Evolutionary conservation across 1,140 invertebrate genomes (phyloP), one percentile per base, ranked within the genome.

Genomic region (Heliothis subflexa): DNA sequence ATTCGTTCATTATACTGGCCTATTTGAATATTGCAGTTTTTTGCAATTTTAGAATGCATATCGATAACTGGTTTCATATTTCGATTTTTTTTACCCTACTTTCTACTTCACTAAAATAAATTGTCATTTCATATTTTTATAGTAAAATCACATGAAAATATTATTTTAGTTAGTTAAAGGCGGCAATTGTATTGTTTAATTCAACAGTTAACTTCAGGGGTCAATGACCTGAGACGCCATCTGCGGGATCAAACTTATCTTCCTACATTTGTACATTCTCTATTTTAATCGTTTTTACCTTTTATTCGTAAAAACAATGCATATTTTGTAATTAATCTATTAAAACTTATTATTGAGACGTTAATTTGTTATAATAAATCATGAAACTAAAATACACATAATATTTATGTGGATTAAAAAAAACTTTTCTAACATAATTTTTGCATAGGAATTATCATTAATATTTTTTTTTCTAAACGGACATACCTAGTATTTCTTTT

Each of bases 211-310:
- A 75, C 28, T 62, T 59, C 1, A 25, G 49, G 57, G 74, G 74
- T 64, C 74, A 68, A 66, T 12, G 74, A 68, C 74, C 74, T 7
- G 21, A 25, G 28, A 55, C 74, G 61, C 74, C 74, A 77, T 66
- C 74, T 66, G 74, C 54, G 40, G 59, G 62, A 28, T 28, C 28
- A 62, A 57, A n/a, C 54, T 10, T 57, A 54, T 3, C 25, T 25
- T 4, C 33, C 40, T 47, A 40, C 47, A 59, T 57, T 73, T 59
- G 54, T 73, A 33, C 16, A 50, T 5, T 55, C 33, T 18, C 50
- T 52, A 47, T 47, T 10, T 52, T 71, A 54, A 54, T 50, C 16
- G 45, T 64, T 64, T 64, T 16, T 28, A 14, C n/a, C 18, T 18
- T 25, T 28, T 28, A 21, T 5, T 33, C 33, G 0, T 5, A 5